Conservation (phyloP, 2,888 invertebrate species). For the Cantharis nigra region DNA sequence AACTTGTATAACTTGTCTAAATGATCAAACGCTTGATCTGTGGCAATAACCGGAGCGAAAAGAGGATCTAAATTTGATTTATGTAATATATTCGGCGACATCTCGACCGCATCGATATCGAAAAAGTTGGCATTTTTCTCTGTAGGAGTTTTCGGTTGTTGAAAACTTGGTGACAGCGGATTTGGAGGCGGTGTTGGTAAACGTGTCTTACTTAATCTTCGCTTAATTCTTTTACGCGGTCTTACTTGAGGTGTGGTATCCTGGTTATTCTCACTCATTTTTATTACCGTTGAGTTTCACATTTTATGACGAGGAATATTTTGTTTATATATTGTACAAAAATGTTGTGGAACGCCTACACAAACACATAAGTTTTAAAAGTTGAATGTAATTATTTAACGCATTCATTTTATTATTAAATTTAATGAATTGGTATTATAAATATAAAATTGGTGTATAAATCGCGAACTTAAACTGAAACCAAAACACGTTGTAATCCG, state of each 20-base stretch:
- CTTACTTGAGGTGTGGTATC: conserved; percentile 6
- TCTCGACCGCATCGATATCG: conserved; percentile 53
- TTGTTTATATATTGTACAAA: background rate
- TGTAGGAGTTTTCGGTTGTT: conserved; percentile 16
- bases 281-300: conserved; percentile 3
- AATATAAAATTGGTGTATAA: conserved; percentile 5
- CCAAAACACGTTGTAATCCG: conserved; percentile 29
- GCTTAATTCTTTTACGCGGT: conserved; percentile 25
- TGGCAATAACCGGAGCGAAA: conserved; percentile 62
- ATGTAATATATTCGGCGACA: conserved; percentile 27
- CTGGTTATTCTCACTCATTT: conserved; percentile 20
- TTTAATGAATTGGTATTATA: background rate
- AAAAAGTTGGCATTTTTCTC: conserved; percentile 55
- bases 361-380: background rate
- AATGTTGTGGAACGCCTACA: background rate
- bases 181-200: conserved; percentile 58
- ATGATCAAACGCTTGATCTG: conserved; percentile 75
- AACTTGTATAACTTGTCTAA: conserved; percentile 77
- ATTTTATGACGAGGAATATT: background rate
- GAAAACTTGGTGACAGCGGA: conserved; percentile 38
- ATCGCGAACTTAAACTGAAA: conserved; percentile 10
- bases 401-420: background rate
- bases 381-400: background rate
- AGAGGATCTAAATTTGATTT: conserved; percentile 59
- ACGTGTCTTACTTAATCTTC: conserved; percentile 42